These are phyloP conservation scores for Megaceryle alcyon DNA, from an alignment of 2,797 vertebrate species.

Conservation along the genomic window DNA sequence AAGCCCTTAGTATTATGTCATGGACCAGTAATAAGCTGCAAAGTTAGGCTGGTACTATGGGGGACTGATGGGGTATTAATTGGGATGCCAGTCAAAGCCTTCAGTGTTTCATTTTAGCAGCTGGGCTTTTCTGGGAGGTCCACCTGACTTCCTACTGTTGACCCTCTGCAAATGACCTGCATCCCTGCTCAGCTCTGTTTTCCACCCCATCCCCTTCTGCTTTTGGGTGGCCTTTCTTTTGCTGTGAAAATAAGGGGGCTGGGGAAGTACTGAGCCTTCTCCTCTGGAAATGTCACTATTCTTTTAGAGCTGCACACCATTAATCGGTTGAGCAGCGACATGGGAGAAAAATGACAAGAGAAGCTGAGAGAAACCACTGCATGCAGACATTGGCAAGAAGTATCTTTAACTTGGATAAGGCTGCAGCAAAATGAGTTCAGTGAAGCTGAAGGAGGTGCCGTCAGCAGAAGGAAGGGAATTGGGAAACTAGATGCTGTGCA, in stretches of 20 bases:
- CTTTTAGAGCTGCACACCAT: not conserved
- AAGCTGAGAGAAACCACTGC: not conserved
- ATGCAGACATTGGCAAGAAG: not conserved
- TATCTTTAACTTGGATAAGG: not conserved
- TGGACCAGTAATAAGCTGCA: not conserved
- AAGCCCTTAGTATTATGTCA: not conserved
- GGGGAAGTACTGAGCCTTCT: not conserved
- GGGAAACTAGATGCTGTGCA: not conserved
- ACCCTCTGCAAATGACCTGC: not conserved
- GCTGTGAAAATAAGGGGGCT: not conserved
- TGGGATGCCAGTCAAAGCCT: not conserved
- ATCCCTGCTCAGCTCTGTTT: not conserved
- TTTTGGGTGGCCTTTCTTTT: not conserved
- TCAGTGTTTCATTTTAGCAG: not conserved
- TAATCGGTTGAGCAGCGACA: not conserved
- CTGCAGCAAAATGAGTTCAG: not conserved
- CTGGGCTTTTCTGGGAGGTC: not conserved
- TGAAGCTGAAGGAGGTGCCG: not conserved
- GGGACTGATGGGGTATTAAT: not conserved
- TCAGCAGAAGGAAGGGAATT: not conserved
- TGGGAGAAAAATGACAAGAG: not conserved
- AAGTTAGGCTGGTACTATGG: not conserved
- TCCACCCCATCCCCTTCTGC: not conserved
- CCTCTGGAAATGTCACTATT: not conserved
- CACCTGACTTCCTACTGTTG: not conserved